Percentiles rank a stretch among this genome's conserved stretches.
Conservation (phyloP, 2,888 invertebrate species). For the Platycnemis pennipes region DNA sequence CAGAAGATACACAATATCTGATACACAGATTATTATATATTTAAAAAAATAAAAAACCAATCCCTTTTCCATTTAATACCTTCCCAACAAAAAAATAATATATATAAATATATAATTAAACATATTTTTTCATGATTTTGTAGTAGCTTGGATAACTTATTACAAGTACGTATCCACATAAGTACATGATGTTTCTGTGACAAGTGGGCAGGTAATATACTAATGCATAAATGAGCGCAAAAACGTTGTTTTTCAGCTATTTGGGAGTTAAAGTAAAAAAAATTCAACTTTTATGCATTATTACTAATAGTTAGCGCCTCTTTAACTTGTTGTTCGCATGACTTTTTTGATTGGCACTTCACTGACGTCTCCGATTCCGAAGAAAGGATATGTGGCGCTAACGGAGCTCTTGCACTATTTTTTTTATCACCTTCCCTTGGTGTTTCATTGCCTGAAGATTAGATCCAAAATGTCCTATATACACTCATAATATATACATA, state of each 20-base stretch:
- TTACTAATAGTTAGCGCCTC: constrained; percentile 45
- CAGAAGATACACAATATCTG: constrained; percentile 47
- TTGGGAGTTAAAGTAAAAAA: constrained; percentile 20
- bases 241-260: constrained; percentile 47
- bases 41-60: constrained; percentile 53
- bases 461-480: constrained; percentile 36
- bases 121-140: constrained; percentile 67
- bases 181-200: constrained; percentile 55
- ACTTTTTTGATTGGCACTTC: constrained; percentile 54
- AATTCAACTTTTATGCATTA: constrained; percentile 45
- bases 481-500: constrained; percentile 24
- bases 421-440: not conserved
- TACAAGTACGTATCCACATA: constrained; percentile 58
- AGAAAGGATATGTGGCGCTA: constrained; percentile 44
- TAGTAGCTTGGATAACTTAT: constrained; percentile 65
- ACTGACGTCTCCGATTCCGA: constrained; percentile 46
- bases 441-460: constrained; percentile 10
- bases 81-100: constrained; percentile 62
- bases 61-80: constrained; percentile 55
- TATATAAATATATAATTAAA: constrained; percentile 68
- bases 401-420: constrained; percentile 41
- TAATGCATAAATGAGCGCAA: constrained; percentile 43
- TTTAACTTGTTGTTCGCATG: constrained; percentile 60
- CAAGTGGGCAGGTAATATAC: constrained; percentile 49
- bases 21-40: constrained; percentile 63